Conservation (phyloP, 2,888 invertebrate species). For the Heliconius ethilla region DNA sequence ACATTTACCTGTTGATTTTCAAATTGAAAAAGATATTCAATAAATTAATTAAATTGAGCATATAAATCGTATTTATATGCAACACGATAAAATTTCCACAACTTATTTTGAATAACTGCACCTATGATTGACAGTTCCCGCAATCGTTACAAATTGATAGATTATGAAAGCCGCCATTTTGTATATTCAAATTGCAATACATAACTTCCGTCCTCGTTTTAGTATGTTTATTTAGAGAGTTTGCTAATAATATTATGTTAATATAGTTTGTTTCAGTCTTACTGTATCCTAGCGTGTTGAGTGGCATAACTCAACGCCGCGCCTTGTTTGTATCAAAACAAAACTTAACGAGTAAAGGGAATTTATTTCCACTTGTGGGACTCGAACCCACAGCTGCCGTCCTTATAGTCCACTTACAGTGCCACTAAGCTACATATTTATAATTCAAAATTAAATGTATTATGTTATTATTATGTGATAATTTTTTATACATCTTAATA, state of each 20-base stretch:
- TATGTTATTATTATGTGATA: too few relatives aligned
- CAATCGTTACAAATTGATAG: constrained; percentile 34
- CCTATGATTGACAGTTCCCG: constrained; percentile 31
- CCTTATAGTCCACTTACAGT: too few relatives aligned
- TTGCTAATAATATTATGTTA: neutral
- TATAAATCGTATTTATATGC: neutral
- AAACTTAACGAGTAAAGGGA: too few relatives aligned
- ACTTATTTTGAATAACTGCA: constrained; percentile 25
- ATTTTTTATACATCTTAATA: neutral
- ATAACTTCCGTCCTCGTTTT: constrained; percentile 26
- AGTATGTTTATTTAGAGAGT: neutral
- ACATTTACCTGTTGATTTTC: too few relatives aligned
- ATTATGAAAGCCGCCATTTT: constrained; percentile 31
- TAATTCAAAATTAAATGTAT: too few relatives aligned
- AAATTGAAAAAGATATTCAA: neutral
- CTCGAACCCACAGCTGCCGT: too few relatives aligned
- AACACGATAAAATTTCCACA: constrained; percentile 11
- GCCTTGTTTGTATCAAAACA: neutral
- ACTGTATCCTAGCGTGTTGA: too few relatives aligned
- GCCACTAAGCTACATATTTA: too few relatives aligned
- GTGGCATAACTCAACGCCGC: neutral
- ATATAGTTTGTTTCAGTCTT: neutral
- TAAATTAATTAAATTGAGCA: constrained; percentile 5
- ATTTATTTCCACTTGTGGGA: too few relatives aligned
- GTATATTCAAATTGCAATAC: constrained; percentile 29